Evolutionary conservation across 53 echinoderm and acorn worm species (phyloP), one percentile per base, ranked within the genome.

Genomic region (Luidia sarsii): DNA sequence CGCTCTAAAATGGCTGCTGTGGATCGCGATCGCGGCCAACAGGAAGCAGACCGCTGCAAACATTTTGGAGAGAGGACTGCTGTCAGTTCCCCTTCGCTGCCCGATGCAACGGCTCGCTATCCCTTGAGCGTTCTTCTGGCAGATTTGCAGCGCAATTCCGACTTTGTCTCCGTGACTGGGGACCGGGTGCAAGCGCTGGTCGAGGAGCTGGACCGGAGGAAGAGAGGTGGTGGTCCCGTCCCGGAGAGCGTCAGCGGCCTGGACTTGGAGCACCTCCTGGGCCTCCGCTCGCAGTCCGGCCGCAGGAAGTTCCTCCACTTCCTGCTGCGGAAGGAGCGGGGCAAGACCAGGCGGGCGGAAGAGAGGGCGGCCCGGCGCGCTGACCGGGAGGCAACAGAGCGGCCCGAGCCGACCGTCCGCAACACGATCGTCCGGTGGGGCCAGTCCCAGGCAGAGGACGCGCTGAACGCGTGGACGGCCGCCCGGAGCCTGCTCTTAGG

Each of bases 401-500:
- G 27, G 14, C 3, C 53, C 4, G 57, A 38, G 32, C 36, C 57
- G 69, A 45, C 55, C 1, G 7, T 27, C 14, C 4, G 32, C 11
- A 68, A 77, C 61, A 41, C 59, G 37, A n/a, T 67, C 7, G 32
- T 77, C 45, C 60, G 59, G 1, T 55, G 31, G 15, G 67, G 82
- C 29, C 41, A 41, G 23, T 54, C 55, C 13, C 32, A 28, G 6
- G 55, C 68, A 0, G 61, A 45, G 61, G 48, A 24, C 8, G n/a
- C 77, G n/a, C 60, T 61, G 3, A 69, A 81, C 33, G 64, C 72
- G 41, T 89, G 87, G 87, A 86, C 75, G 24, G 32, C 92, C 0
- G 89, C 87, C 50, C 56, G 82, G 39, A 87, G 92, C 32, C 87
- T 95, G 95, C 87, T 62, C 72, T 92, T 95, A 73, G 89, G 92